Percentiles rank a stretch among this genome's conserved stretches.
Evolutionary conservation across 2,888 invertebrate genomes (phyloP).

Genomic region (Timema podura): DNA sequence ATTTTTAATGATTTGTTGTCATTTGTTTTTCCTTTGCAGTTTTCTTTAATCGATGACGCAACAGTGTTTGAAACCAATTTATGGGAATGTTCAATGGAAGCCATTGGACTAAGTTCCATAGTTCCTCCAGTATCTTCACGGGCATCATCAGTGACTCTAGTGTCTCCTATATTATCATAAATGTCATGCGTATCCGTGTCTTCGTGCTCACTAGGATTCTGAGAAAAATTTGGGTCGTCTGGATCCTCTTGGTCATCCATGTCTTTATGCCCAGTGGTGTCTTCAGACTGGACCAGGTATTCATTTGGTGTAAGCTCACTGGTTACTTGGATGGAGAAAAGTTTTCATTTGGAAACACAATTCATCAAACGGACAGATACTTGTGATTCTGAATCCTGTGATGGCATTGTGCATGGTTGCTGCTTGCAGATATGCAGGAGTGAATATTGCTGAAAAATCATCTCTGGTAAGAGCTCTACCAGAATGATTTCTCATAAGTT

Average conservation of each 20-base stretch:
- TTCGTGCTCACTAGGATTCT: neutral
- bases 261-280: neutral
- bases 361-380: conserved; percentile 6
- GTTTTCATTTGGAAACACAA: conserved; percentile 6
- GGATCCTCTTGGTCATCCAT: conserved; percentile 11
- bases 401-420: conserved; percentile 3
- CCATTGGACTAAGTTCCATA: neutral
- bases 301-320: neutral
- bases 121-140: neutral
- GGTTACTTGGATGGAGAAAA: conserved; percentile 4
- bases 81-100: conserved; percentile 2
- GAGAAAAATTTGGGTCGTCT: conserved; percentile 1
- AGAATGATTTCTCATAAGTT: neutral
- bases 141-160: neutral
- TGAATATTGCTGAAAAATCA: conserved; percentile 5
- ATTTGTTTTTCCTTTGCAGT: neutral
- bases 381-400: conserved; percentile 9
- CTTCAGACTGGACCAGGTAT: neutral
- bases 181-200: neutral
- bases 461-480: neutral
- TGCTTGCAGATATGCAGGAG: conserved; percentile 7
- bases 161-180: neutral
- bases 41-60: neutral
- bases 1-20: conserved; percentile 5
- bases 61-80: neutral